These are phyloP conservation scores for Cantharis rustica DNA, from an alignment of 2,888 invertebrate genomes.

Conservation along the genomic window DNA sequence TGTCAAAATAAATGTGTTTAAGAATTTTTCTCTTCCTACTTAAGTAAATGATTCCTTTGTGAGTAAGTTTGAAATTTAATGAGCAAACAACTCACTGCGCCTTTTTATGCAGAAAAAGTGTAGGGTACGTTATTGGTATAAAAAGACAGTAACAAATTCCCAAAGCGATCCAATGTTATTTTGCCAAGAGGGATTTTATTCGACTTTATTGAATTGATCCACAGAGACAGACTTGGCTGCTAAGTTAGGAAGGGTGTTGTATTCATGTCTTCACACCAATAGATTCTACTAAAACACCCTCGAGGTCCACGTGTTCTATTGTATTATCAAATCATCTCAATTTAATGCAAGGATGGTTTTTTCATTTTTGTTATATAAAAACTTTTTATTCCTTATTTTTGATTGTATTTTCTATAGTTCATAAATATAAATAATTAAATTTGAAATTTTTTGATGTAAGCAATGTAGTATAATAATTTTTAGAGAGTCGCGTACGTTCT, in stretches of 20 bases:
- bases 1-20: neutral
- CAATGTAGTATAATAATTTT: neutral
- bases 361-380: neutral
- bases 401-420: neutral
- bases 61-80: neutral
- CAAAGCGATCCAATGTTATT: constrained; percentile 7
- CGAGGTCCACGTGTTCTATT: constrained; percentile 18
- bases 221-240: constrained; percentile 17
- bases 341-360: constrained; percentile 7
- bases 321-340: constrained; percentile 20
- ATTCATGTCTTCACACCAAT: constrained; percentile 13
- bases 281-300: constrained; percentile 13
- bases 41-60: neutral
- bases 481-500: neutral
- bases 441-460: no score
- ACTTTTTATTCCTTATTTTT: neutral
- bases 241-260: constrained; percentile 11
- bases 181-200: constrained; percentile 22
- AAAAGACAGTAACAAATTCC: constrained; percentile 9
- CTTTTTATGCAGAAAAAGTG: neutral
- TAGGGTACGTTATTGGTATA: neutral
- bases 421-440: neutral
- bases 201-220: constrained; percentile 24
- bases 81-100: neutral
- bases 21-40: neutral